Conservation (phyloP, 2,888 invertebrate species). For the Luperina nickerlii region DNA sequence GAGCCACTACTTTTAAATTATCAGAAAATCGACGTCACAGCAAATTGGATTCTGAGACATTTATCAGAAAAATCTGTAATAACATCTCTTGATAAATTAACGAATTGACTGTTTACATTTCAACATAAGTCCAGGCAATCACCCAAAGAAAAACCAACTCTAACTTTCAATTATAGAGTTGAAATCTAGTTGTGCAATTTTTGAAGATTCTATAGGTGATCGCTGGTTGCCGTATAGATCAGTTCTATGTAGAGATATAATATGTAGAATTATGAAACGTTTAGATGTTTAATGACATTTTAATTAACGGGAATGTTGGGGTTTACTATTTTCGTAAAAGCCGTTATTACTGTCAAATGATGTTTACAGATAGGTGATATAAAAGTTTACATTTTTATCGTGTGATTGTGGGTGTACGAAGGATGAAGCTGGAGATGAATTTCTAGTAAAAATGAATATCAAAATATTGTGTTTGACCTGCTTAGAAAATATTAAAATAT, state of each 20-base stretch:
- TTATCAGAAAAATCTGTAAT: conserved; percentile 77
- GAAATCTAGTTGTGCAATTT: conserved; percentile 10
- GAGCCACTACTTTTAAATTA: conserved; percentile 70
- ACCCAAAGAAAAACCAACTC: conserved; percentile 5
- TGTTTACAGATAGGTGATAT: conserved; percentile 5
- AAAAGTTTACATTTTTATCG: conserved; percentile 1
- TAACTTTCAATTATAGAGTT: rapidly evolving
- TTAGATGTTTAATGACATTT: conserved; percentile 65
- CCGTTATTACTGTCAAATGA: conserved; percentile 24
- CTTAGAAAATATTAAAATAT: not conserved
- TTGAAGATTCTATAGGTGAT: conserved; percentile 19
- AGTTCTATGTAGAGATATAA: conserved; percentile 43
- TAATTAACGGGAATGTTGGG: conserved; percentile 48
- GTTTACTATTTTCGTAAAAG: conserved; percentile 19
- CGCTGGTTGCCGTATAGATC: conserved; percentile 25
- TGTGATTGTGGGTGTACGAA: not conserved
- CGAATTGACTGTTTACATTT: conserved; percentile 45
- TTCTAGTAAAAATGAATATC: not conserved
- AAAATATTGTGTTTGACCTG: not conserved
- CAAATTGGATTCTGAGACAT: conserved; percentile 77
- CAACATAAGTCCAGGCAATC: conserved; percentile 2
- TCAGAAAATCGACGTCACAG: conserved; percentile 75
- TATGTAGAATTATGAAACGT: conserved; percentile 63
- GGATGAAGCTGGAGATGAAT: not conserved
- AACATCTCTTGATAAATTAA: conserved; percentile 74